Base-by-base conservation (phyloP, 2,888 invertebrate species). In the Pediacus dermestoides region DNA sequence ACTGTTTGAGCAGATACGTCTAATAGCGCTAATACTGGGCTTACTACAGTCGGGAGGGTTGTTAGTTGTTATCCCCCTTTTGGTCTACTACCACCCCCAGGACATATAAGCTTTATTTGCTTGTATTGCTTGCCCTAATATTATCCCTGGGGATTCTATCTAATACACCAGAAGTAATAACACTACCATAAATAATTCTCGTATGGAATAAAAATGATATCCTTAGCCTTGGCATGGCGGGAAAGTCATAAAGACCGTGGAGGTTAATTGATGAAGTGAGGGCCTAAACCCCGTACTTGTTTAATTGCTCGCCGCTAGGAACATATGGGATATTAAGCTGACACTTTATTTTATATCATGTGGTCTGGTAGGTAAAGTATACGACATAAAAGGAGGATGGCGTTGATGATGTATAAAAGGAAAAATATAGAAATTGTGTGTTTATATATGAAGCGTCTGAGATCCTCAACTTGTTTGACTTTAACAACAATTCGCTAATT, bases 21-120 rank as follows among this genome's bases (percentile, higher is more conserved):
- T 66, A 64, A 66, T 64, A 61, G 64, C 54, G 57, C 53, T 63
- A 64, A 64, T 63, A 57, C 62, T 44, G 42, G 50, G 48, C 53
- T 52, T 57, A 50, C 44, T 39, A n/a, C n/a, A n/a, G n/a, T n/a
- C 40, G 45, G 52, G 55, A 50, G 54, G 55, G 53, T 44, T 46
- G 42, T 32, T 26, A 18, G 33, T 42, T 35, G 16, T 14, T 14
- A 12, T 26, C 15, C 12, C 12, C 10, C 9, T 25, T 14, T 16
- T 21, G 8, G 14, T 30, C n/a, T 18, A 23, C 42, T 37, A 39
- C 48, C 55, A 50, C 54, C 56, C 57, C 44, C 43, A 44, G 42
- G 46, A 50, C 53, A 52, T 57, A 58, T 58, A 58, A 58, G 63
- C 59, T 61, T 60, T 60, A 61, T 63, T 63, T 62, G 62, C 53